Evolutionary conservation across 2,797 vertebrate genomes (phyloP).

Genomic region (Premnoplex brunnescens): DNA sequence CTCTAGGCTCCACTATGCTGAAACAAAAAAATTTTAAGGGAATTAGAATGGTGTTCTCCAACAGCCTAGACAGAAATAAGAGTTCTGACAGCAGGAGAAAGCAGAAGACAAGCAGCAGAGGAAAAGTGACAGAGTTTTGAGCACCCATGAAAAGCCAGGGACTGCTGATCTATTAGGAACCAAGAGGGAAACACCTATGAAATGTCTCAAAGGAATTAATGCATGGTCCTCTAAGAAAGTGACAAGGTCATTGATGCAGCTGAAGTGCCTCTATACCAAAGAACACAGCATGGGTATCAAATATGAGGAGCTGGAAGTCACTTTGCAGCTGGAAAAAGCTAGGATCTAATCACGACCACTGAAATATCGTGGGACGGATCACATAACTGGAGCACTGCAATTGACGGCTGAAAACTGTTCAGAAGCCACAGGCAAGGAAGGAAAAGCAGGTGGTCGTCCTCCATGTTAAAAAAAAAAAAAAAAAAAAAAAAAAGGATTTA

Average conservation of each 20-base stretch:
- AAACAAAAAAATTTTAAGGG: not conserved
- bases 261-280: not conserved
- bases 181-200: not conserved
- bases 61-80: not conserved
- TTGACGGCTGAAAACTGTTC: not conserved
- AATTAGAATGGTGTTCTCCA: not conserved
- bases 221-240: not conserved
- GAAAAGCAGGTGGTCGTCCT: not conserved
- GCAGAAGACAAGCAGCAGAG: not conserved
- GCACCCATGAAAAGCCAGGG: not conserved
- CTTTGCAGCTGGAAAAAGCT: not conserved
- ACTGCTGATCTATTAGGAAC: not conserved
- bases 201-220: not conserved
- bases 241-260: not conserved
- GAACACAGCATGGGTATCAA: not conserved
- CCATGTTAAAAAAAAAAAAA: not conserved
- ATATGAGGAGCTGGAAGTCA: not conserved
- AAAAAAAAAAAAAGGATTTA: not conserved
- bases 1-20: accelerated
- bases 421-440: not conserved
- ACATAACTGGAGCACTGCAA: not conserved
- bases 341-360: not conserved
- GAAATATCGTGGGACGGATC: not conserved
- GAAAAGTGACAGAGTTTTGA: not conserved
- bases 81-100: not conserved